phyloP scores from a whole-genome alignment of 1,140 invertebrate species.

The Pogonognathellus flavescens region DNA sequence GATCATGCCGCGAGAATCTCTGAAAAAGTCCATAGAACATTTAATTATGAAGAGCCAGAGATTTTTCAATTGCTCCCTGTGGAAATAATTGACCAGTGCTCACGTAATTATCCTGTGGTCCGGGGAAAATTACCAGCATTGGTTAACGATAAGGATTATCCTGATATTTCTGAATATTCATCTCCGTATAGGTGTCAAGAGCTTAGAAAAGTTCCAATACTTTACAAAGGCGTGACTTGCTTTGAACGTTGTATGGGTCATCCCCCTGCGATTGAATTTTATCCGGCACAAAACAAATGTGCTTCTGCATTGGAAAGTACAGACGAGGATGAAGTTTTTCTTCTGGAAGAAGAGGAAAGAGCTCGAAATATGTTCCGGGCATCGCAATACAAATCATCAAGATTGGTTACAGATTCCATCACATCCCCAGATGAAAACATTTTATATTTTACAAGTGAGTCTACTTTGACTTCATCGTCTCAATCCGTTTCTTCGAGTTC shows the following conservation, averaged over 20 bases:
- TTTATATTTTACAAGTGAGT: conserved; percentile 22
- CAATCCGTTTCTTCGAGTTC: conserved; percentile 51
- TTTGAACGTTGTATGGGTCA: conserved; percentile 22
- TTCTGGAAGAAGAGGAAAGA: neutral
- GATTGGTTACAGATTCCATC: conserved; percentile 3
- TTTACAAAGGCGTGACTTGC: neutral
- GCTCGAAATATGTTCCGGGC: conserved; percentile 29
- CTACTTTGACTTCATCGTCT: neutral
- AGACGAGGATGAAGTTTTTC: conserved; percentile 61
- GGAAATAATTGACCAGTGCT: neutral
- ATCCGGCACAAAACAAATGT: neutral
- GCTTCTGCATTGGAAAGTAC: conserved; percentile 49
- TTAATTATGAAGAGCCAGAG: conserved; percentile 22
- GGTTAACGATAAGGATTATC: neutral
- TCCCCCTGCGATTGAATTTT: conserved; percentile 2
- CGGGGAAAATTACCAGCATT: conserved; percentile 3
- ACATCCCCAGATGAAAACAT: conserved; percentile 12
- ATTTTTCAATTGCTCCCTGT: conserved; percentile 23
- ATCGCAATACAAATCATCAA: neutral
- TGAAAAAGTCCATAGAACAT: conserved; percentile 59
- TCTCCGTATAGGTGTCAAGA: neutral
- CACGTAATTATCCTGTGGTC: conserved; percentile 14
- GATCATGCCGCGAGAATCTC: conserved; percentile 59
- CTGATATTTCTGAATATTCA: neutral
- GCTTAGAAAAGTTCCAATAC: neutral